Evolutionary conservation across 2,888 invertebrate genomes (phyloP).

Genomic region (Oxycera nigricornis): DNA sequence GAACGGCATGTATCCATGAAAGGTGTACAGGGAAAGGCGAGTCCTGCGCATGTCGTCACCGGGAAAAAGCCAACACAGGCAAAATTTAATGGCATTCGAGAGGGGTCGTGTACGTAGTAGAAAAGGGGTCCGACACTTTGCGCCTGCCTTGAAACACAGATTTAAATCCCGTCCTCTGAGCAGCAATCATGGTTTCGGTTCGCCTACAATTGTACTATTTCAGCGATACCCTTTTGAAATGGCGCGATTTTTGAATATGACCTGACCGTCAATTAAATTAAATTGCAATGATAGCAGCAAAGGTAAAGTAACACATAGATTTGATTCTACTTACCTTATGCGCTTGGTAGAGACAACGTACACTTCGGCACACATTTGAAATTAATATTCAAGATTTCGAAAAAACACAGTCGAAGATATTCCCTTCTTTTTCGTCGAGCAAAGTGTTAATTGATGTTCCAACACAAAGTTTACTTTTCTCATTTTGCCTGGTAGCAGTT

Average conservation of each 20-base stretch:
- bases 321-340: background rate
- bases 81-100: too few relatives aligned
- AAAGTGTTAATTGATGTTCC: background rate
- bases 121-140: constrained; percentile 6
- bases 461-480: background rate
- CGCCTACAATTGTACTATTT: background rate
- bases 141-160: constrained; percentile 23
- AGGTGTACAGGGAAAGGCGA: constrained; percentile 10
- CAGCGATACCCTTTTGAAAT: background rate
- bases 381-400: background rate
- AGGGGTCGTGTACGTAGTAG: background rate
- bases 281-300: background rate
- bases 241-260: background rate
- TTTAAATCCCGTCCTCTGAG: constrained; percentile 17
- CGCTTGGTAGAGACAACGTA: background rate
- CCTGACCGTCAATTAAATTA: background rate
- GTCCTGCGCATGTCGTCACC: constrained; percentile 32
- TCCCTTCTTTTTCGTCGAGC: background rate
- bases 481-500: background rate
- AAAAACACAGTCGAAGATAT: background rate
- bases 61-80: background rate
- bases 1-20: background rate
- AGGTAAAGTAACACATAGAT: background rate
- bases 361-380: background rate
- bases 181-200: constrained; percentile 13